These are phyloP conservation scores for Toxonevra muliebris DNA, from an alignment of 2,888 invertebrate species.

Conservation along the genomic window DNA sequence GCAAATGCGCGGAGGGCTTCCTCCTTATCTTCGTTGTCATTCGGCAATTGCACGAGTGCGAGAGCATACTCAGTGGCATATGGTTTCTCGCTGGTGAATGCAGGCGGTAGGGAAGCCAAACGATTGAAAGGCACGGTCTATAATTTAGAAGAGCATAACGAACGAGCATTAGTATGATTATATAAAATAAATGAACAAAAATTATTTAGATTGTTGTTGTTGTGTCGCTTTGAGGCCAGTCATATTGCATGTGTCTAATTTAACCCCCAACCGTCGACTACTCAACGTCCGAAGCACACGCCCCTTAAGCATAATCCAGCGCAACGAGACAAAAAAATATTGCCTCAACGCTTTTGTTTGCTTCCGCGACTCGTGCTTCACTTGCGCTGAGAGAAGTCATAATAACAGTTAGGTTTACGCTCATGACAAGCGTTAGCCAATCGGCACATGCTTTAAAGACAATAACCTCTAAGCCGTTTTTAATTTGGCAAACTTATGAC, in stretches of 20 bases:
- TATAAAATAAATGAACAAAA: background rate
- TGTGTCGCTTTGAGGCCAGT: slow-evolving; percentile 46
- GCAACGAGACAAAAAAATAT: slow-evolving; percentile 56
- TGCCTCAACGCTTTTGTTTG: slow-evolving; percentile 36
- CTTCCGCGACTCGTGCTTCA: slow-evolving; percentile 24
- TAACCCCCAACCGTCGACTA: slow-evolving; percentile 50
- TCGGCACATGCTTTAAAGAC: slow-evolving; percentile 15
- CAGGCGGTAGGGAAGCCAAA: slow-evolving; percentile 84
- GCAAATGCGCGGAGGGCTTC: slow-evolving; percentile 77
- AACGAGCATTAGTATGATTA: background rate
- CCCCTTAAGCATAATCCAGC: slow-evolving; percentile 29
- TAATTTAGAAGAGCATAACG: background rate
- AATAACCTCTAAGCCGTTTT: slow-evolving; percentile 41
- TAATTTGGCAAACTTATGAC: slow-evolving; percentile 66
- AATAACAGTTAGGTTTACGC: slow-evolving; percentile 48
- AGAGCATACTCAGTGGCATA: slow-evolving; percentile 89
- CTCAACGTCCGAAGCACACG: slow-evolving; percentile 17
- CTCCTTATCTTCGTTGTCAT: slow-evolving; percentile 85
- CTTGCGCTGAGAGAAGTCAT: slow-evolving; percentile 33
- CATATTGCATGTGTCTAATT: slow-evolving; percentile 37
- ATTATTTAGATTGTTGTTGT: slow-evolving; percentile 3
- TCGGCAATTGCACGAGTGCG: slow-evolving; percentile 84
- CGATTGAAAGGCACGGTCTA: slow-evolving; percentile 73
- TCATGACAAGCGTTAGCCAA: slow-evolving; percentile 47
- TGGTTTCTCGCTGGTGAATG: slow-evolving; percentile 77